Base-by-base conservation (phyloP, 2,797 vertebrate species). In the Rhodeus uyekii region DNA sequence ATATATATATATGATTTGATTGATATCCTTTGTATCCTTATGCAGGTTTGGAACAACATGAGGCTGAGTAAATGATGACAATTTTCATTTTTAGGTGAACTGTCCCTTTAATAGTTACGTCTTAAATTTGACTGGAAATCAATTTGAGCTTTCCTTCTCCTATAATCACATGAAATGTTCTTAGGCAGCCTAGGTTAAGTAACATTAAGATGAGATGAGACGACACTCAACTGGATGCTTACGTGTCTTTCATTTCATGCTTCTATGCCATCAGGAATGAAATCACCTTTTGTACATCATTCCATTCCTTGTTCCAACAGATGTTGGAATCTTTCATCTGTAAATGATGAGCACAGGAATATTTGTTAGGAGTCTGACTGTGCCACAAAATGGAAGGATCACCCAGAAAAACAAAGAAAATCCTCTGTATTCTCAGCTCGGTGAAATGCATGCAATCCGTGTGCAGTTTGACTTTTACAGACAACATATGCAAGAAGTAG, bases 121-220 rank as follows among this genome's bases (percentile, higher is more conserved):
- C 53, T 55, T 55, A 55, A 55, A 55, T 55, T n/a, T 55, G n/a
- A 55, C 10, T 24, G 53, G 1, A 13, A 55, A 55, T 55, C 53
- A 24, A 48, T 48, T 32, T 83, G 67, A 77, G 82, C 73, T 83
- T 79, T 55, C 27, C 34, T 4, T 14, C 2, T 24, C 22, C 42
- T 80, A 13, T 63, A 46, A 73, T 48, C 44, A 48, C 55, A 63
- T 82, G 87, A 90, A 87, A 89, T 90, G 71, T 87, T 90, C 90
- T 89, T 81, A 85, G 90, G 89, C 89, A 90, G 88, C 90, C 92
- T 87, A 86, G 85, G 90, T 61, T 81, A 89, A 90, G 89, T 88
- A 87, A 91, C 86, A 87, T 92, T 88, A 88, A 92, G 88, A 88
- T 87, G 90, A 91, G 86, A 86, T n/a, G 50, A 91, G 86, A 86